phyloP scores from a whole-genome alignment of 2,113 vertebrate species.

The Lampris megalopsis region DNA sequence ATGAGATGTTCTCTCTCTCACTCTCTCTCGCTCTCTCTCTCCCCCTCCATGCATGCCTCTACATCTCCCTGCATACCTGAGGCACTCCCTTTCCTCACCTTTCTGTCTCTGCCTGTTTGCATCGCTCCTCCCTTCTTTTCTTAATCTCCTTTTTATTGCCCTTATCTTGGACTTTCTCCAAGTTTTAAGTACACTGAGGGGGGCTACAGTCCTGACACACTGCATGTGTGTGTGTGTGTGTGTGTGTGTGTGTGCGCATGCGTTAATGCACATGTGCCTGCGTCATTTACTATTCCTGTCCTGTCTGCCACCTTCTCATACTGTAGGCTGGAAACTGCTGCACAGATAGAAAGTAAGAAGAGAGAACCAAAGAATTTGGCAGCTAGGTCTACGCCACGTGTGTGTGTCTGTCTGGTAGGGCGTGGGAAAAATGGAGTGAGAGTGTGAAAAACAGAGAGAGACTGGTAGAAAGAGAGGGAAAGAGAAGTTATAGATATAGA shows the following conservation, averaged over 20 bases:
- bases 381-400: not conserved
- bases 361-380: not conserved
- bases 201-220: not conserved
- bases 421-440: not conserved
- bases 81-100: not conserved
- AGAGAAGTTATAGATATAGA: too few relatives aligned
- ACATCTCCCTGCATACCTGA: not conserved
- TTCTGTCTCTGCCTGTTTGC: not conserved
- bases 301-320: not conserved
- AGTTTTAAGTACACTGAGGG: not conserved
- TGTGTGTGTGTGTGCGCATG: not conserved
- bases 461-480: too few relatives aligned
- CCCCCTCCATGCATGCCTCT: not conserved
- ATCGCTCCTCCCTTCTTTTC: not conserved
- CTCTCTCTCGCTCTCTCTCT: not conserved
- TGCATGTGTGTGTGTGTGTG: constrained; percentile 7
- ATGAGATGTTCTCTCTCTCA: not conserved
- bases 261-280: not conserved
- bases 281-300: not conserved
- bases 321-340: not conserved
- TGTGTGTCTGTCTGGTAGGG: not conserved
- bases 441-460: too few relatives aligned
- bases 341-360: not conserved
- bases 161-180: not conserved
- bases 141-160: not conserved